Conservation (phyloP, 2,797 vertebrate genomes). For the Protosalanx chinensis region DNA sequence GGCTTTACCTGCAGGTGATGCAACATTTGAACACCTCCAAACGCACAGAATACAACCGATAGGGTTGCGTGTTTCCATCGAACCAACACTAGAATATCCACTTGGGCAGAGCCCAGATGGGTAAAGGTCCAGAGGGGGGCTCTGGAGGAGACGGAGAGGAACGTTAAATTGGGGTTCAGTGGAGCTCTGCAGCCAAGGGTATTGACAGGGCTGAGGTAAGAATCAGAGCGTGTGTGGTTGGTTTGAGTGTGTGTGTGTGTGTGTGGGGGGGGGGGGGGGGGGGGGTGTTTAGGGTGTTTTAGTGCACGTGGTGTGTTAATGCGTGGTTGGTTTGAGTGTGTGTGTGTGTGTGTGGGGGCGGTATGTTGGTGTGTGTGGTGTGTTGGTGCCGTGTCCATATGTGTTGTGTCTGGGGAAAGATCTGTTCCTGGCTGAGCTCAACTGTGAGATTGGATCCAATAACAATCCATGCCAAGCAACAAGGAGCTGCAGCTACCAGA, state of each 20-base stretch:
- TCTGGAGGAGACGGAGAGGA: not conserved
- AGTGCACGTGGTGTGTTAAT: not conserved
- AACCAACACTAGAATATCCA: conserved; percentile 3
- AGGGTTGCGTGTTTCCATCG: not conserved
- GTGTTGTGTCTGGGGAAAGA: conserved; percentile 35
- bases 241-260: conserved; percentile 17
- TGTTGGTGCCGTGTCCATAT: not conserved
- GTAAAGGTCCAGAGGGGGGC: conserved; percentile 4
- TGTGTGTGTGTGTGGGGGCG: not conserved
- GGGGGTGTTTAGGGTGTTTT: too few species aligned
- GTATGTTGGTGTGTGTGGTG: not conserved
- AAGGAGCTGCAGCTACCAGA: conserved; percentile 38
- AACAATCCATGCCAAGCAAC: conserved; percentile 64
- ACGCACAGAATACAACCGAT: not conserved
- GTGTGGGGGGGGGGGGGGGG: not conserved
- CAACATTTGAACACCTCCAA: not conserved
- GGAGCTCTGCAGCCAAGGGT: conserved; percentile 39
- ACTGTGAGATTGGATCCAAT: conserved; percentile 58
- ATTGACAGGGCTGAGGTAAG: conserved; percentile 39
- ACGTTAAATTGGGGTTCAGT: conserved; percentile 22
- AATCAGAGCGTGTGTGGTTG: not conserved
- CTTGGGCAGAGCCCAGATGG: conserved; percentile 16
- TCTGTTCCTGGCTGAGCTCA: conserved; percentile 42
- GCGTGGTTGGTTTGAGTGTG: not conserved
- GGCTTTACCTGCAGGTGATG: too few species aligned